Conservation (phyloP, 2,888 invertebrate species). For the Parnassius mnemosyne region DNA sequence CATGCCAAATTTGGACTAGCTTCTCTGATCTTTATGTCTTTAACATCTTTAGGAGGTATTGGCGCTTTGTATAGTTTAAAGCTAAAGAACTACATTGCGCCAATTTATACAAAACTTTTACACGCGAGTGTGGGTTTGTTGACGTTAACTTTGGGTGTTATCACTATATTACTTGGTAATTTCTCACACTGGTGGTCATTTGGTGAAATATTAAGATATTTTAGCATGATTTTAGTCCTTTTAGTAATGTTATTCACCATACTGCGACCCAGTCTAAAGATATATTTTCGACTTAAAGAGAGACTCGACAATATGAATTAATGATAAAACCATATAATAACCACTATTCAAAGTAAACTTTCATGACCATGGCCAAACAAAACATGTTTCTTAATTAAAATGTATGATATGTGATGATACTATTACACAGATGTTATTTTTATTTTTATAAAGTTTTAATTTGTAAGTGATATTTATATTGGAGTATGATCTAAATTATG, state of each 20-base stretch:
- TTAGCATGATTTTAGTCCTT: slow-evolving; percentile 55
- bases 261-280: slow-evolving; percentile 66
- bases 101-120: slow-evolving; percentile 69
- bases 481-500: slow-evolving; percentile 10
- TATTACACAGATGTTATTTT: slow-evolving; percentile 5
- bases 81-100: slow-evolving; percentile 67
- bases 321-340: slow-evolving; percentile 18
- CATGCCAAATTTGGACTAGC: slow-evolving; percentile 72
- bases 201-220: slow-evolving; percentile 61
- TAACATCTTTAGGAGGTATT: slow-evolving; percentile 68
- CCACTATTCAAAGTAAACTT: background rate
- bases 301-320: slow-evolving; percentile 62
- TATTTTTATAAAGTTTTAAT: slow-evolving; percentile 12
- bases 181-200: slow-evolving; percentile 69
- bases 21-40: slow-evolving; percentile 60
- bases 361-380: slow-evolving; percentile 2
- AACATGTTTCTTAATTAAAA: background rate
- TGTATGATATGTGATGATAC: slow-evolving; percentile 9
- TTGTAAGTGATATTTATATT: slow-evolving; percentile 5
- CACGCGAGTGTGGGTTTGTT: slow-evolving; percentile 66
- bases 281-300: slow-evolving; percentile 72
- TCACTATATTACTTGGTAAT: slow-evolving; percentile 62
- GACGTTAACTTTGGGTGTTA: slow-evolving; percentile 64
- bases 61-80: slow-evolving; percentile 69
- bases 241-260: slow-evolving; percentile 62